Evolutionary conservation across 2,888 invertebrate species (phyloP).

Genomic region (Thyatira batis): DNA sequence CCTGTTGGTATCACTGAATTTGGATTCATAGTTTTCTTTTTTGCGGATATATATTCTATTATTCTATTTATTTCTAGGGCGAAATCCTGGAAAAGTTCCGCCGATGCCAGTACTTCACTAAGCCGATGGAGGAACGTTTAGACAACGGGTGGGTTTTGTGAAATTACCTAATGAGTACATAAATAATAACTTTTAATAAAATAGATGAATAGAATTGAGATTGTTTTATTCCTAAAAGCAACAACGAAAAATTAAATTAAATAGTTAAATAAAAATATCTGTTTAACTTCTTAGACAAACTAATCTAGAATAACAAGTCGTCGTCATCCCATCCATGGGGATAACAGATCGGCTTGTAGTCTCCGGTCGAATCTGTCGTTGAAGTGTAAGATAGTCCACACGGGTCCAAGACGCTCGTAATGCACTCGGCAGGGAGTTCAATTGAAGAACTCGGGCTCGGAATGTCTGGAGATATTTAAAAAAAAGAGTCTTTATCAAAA

Average conservation of each 20-base stretch:
- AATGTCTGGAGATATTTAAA: not conserved
- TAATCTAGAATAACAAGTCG: slow-evolving; percentile 64
- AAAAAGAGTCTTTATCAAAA: not conserved
- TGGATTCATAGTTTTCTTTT: not conserved
- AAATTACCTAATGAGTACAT: slow-evolving; percentile 9
- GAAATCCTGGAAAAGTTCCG: slow-evolving; percentile 77
- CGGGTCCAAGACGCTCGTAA: slow-evolving; percentile 42
- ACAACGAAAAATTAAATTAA: not conserved
- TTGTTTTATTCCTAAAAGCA: not conserved
- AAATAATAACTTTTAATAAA: not conserved
- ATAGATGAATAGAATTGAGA: not conserved
- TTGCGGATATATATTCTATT: not conserved
- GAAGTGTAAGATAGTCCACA: slow-evolving; percentile 36
- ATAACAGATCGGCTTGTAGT: slow-evolving; percentile 55
- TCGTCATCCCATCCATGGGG: slow-evolving; percentile 74
- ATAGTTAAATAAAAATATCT: not conserved
- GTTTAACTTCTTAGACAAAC: not conserved
- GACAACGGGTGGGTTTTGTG: slow-evolving; percentile 75
- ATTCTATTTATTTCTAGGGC: slow-evolving; percentile 47
- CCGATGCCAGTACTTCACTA: slow-evolving; percentile 69
- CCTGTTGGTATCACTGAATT: slow-evolving; percentile 52
- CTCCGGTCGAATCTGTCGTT: slow-evolving; percentile 50
- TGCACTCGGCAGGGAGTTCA: slow-evolving; percentile 24
- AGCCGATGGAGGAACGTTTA: slow-evolving; percentile 73
- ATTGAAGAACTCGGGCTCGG: not conserved